Base-by-base conservation (phyloP, 2,888 invertebrate genomes). In the Hydropsyche betteni region DNA sequence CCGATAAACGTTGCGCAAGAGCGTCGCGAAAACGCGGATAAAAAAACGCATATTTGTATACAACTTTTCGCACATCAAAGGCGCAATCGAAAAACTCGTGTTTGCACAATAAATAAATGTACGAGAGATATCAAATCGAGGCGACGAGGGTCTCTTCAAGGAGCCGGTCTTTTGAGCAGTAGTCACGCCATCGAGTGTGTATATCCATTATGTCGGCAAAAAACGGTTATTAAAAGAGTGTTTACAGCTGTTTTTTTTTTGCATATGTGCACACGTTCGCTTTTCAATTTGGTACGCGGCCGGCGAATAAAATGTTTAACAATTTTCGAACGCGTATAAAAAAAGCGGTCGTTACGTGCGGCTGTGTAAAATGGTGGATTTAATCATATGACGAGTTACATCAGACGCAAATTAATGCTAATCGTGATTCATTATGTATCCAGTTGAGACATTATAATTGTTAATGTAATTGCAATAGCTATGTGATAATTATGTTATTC, bases 401-500 rank as follows among this genome's bases (percentile, higher is more conserved):
- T 64, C 64, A 64, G 64, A 34, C 36, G 64, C 36, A 64, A 64
- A 64, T 64, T 64, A 64, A 64, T 64, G 64, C 64, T 64, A 64
- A 64, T 64, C 64, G 64, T 64, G 64, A 64, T 64, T 64, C 64
- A 64, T 64, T 64, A 64, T 64, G 34, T 36, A 36, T 64, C 64
- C 64, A 64, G 64, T 64, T 64, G 36, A 64, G 64, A 64, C 36
- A 64, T 64, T 64, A 64, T 64, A 64, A 64, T 64, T 64, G 64
- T 64, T 64, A 64, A 64, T 64, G 34, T 64, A 64, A 64, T 64
- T 64, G 64, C 64, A 12, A 64, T 36, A 36, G 64, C 64, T 24
- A 64, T 64, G 64, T 64, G 64, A 64, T 64, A 64, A 64, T 64
- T 64, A 64, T 64, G 64, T 64, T 64, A 64, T 64, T 64, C 64